Percentiles rank a stretch among this genome's conserved stretches.
These are phyloP conservation scores for Itoplectis maculator DNA, from an alignment of 2,888 invertebrate species.

Conservation along the genomic window DNA sequence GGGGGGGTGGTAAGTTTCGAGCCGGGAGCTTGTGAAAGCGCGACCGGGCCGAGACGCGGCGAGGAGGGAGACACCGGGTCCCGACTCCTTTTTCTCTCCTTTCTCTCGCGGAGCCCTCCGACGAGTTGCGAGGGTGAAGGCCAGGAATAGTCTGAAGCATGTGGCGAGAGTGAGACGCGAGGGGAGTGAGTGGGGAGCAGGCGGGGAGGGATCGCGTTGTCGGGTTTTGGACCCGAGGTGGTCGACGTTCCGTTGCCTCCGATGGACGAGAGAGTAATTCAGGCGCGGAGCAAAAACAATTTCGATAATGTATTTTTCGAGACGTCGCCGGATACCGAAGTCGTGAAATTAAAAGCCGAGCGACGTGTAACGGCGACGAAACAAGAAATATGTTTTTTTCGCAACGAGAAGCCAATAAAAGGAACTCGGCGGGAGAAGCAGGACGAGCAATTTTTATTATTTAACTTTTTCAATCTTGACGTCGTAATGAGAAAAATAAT, in stretches of 20 bases:
- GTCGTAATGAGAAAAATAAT: neutral
- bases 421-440: neutral
- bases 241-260: conserved; percentile 10
- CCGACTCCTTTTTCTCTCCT: conserved; percentile 3
- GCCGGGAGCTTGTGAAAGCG: conserved; percentile 35
- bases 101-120: neutral
- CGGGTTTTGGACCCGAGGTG: no score
- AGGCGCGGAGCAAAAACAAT: conserved; percentile 49
- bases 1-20: conserved; percentile 67
- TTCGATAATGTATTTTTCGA: conserved; percentile 15
- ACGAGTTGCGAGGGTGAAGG: neutral
- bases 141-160: neutral
- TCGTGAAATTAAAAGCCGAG: neutral
- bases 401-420: neutral
- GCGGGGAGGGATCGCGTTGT: no score
- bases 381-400: neutral
- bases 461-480: neutral
- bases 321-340: neutral
- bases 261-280: neutral
- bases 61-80: neutral
- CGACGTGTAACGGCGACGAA: neutral
- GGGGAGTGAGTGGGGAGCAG: neutral
- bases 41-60: conserved; percentile 5
- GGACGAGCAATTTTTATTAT: neutral
- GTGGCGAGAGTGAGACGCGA: neutral